A percentile compares a stretch with the other conserved stretches of the same genome.
phyloP scores from a whole-genome alignment of 1,140 invertebrate genomes.

The Aethina tumida region DNA sequence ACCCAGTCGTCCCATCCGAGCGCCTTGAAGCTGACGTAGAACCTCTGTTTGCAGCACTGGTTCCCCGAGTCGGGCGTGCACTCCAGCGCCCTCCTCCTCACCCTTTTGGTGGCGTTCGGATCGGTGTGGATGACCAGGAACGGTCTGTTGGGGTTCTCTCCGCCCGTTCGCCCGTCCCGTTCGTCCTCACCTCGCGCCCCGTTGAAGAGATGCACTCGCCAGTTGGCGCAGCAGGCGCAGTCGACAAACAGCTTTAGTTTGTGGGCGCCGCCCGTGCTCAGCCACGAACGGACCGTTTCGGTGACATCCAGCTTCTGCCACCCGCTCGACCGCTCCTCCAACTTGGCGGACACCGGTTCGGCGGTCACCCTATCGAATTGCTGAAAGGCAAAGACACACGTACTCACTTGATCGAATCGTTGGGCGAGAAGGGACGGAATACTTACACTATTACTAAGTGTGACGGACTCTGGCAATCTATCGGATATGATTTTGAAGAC shows the following conservation, averaged over 20 bases:
- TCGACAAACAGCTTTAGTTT: slow-evolving; percentile 70
- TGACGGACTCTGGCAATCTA: slow-evolving; percentile 29
- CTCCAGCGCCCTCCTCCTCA: slow-evolving; percentile 70
- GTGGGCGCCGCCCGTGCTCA: slow-evolving; percentile 41
- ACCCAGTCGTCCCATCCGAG: slow-evolving; percentile 95
- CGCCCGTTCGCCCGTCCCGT: slow-evolving; percentile 24
- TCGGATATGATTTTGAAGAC: slow-evolving; percentile 32
- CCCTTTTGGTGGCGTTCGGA: slow-evolving; percentile 47
- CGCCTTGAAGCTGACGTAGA: slow-evolving; percentile 83
- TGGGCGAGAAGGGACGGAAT: not conserved
- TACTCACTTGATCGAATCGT: not conserved
- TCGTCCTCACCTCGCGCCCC: slow-evolving; percentile 9
- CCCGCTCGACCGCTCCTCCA: slow-evolving; percentile 56
- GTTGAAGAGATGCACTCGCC: slow-evolving; percentile 46
- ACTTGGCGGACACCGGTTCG: slow-evolving; percentile 59
- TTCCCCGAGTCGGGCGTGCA: slow-evolving; percentile 64
- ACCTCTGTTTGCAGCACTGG: slow-evolving; percentile 80
- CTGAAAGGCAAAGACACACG: slow-evolving; percentile 33
- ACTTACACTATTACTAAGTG: slow-evolving; percentile 36
- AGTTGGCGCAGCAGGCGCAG: slow-evolving; percentile 68
- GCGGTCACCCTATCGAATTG: slow-evolving; percentile 49
- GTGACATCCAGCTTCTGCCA: slow-evolving; percentile 86
- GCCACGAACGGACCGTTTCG: slow-evolving; percentile 63
- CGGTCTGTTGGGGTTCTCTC: slow-evolving; percentile 55
- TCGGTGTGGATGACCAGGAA: slow-evolving; percentile 78